Percentiles rank a stretch among this genome's conserved stretches.
phyloP scores from a whole-genome alignment of 2,797 vertebrate species.

The Neoniphon sammara region DNA sequence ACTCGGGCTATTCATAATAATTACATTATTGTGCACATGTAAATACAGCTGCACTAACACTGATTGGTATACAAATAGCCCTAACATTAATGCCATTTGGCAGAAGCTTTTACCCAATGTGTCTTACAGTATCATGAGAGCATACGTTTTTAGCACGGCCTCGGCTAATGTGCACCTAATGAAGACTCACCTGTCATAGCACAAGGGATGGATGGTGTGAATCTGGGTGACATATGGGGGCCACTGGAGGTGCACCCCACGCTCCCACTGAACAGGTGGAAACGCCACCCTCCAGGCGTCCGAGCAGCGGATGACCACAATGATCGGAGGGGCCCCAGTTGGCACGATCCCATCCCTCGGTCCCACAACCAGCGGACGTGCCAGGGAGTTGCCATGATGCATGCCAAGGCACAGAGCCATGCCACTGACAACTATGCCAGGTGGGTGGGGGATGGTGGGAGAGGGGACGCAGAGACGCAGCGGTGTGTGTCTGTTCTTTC shows the following conservation, averaged over 20 bases:
- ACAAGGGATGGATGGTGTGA: slow-evolving; percentile 33
- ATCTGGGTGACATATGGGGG: slow-evolving; percentile 78
- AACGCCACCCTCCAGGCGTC: slow-evolving; percentile 67
- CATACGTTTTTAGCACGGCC: not conserved
- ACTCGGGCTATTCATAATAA: not conserved
- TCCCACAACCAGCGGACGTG: slow-evolving; percentile 57
- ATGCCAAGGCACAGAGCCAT: slow-evolving; percentile 76
- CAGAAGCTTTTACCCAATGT: not conserved
- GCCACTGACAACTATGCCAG: slow-evolving; percentile 72
- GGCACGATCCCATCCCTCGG: slow-evolving; percentile 57
- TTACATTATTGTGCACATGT: not conserved
- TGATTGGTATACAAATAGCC: not conserved
- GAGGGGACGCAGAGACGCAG: slow-evolving; percentile 27
- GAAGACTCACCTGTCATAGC: slow-evolving; percentile 45
- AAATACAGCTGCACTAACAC: not conserved
- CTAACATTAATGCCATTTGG: not conserved
- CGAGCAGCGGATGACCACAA: slow-evolving; percentile 66
- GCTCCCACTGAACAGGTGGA: slow-evolving; percentile 80
- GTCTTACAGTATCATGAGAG: not conserved
- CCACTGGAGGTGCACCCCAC: slow-evolving; percentile 65
- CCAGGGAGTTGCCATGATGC: slow-evolving; percentile 62
- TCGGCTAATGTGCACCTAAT: slow-evolving; percentile 29
- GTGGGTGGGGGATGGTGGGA: slow-evolving; percentile 52
- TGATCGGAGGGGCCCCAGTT: slow-evolving; percentile 78
- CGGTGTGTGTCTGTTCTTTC: slow-evolving; percentile 57